Evolutionary conservation across 2,888 invertebrate species (phyloP).

Genomic region (Stramonita haemastoma): DNA sequence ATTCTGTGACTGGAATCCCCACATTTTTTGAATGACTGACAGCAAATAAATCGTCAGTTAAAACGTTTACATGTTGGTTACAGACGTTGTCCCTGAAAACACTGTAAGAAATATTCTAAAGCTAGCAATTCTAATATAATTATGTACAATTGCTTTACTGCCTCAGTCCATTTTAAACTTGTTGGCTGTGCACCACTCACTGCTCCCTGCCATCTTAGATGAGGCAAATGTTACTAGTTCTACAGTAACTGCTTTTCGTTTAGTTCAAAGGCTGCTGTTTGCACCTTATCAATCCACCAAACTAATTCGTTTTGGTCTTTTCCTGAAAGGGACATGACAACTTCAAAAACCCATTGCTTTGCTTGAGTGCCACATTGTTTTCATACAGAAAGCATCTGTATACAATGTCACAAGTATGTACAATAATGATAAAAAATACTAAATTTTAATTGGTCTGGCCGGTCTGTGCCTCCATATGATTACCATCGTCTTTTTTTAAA

Average conservation of each 20-base stretch:
- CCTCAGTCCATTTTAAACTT: not conserved
- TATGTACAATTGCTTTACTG: not conserved
- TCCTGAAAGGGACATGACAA: not conserved
- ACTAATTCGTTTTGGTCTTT: not conserved
- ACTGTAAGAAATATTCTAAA: not conserved
- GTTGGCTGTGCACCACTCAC: not conserved
- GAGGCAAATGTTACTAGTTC: not conserved
- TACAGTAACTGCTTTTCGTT: not conserved
- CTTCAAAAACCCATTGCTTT: not conserved
- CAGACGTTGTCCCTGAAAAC: not conserved
- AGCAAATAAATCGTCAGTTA: not conserved
- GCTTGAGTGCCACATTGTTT: not conserved
- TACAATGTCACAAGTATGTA: too few relatives aligned
- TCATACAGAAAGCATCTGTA: too few relatives aligned
- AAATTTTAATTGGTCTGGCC: too few relatives aligned
- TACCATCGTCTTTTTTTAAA: too few relatives aligned
- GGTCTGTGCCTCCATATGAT: too few relatives aligned
- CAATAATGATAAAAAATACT: too few relatives aligned
- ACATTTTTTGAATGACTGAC: not conserved
- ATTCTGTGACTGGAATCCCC: not conserved
- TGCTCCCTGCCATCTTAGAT: not conserved
- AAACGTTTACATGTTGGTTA: not conserved
- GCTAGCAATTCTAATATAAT: not conserved
- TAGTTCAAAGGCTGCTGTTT: not conserved
- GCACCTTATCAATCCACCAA: conserved; percentile 2